These are phyloP conservation scores for Indicator indicator DNA, from an alignment of 2,113 vertebrate species.

Conservation along the genomic window DNA sequence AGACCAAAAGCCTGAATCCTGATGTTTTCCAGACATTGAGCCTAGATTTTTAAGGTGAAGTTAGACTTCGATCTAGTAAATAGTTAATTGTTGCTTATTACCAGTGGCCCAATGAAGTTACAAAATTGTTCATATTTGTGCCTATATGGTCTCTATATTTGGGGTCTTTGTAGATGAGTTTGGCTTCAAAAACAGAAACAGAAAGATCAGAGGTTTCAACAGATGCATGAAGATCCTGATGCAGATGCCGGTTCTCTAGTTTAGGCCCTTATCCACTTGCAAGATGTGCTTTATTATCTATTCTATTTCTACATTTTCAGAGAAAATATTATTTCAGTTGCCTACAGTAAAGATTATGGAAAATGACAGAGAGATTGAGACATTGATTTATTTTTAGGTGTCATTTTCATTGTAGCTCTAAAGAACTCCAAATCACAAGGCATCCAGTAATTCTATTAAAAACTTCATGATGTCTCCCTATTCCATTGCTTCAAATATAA, in stretches of 20 bases:
- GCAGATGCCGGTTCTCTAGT: neutral
- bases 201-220: neutral
- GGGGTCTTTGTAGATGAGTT: neutral
- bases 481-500: slow-evolving; percentile 4
- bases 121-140: neutral
- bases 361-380: neutral
- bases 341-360: neutral
- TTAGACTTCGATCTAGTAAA: neutral
- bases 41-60: neutral
- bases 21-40: neutral
- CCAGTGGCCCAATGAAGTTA: neutral
- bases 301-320: neutral
- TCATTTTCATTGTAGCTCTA: neutral
- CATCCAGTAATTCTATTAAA: slow-evolving; percentile 42
- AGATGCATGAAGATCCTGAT: neutral
- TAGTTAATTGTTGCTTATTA: neutral
- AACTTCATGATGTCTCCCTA: slow-evolving; percentile 10
- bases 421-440: slow-evolving; percentile 27
- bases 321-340: neutral
- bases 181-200: neutral
- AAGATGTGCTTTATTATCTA: neutral
- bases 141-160: neutral
- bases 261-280: neutral
- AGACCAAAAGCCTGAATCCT: neutral
- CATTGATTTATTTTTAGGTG: slow-evolving; percentile 24